Conservation (phyloP, 1,140 invertebrate species). For the Sycophaga agraensis region DNA sequence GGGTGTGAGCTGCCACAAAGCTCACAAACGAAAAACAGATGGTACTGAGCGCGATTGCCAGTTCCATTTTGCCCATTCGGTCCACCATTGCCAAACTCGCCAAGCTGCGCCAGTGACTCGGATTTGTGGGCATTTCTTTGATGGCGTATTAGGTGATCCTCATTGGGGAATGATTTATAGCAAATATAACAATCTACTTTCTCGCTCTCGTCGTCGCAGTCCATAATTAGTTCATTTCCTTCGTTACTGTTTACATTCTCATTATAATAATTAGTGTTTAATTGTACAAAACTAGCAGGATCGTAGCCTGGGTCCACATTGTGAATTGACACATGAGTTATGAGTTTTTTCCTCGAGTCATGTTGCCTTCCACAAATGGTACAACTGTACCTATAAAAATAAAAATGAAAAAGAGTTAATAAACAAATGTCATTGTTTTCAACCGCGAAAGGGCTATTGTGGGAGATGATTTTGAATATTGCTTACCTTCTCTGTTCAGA, state of each 20-base stretch:
- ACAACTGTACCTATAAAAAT: conserved; percentile 48
- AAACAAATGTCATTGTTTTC: too few relatives aligned
- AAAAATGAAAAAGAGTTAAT: not conserved
- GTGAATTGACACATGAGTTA: conserved; percentile 63
- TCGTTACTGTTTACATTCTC: conserved; percentile 45
- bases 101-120: conserved; percentile 35
- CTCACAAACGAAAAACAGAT: conserved; percentile 60
- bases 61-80: conserved; percentile 42
- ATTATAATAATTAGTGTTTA: conserved; percentile 55
- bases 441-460: too few relatives aligned
- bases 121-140: conserved; percentile 56
- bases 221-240: conserved; percentile 43
- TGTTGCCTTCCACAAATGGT: conserved; percentile 65
- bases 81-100: conserved; percentile 36
- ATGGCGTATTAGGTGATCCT: conserved; percentile 58
- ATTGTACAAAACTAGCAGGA: conserved; percentile 58
- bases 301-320: conserved; percentile 57
- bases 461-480: not conserved
- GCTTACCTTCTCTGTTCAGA: conserved; percentile 52
- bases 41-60: conserved; percentile 51
- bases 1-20: conserved; percentile 58
- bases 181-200: conserved; percentile 56
- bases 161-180: conserved; percentile 57
- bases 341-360: conserved; percentile 61
- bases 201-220: conserved; percentile 51